Percentiles rank a stretch among this genome's conserved stretches.
Conservation (phyloP, 2,113 vertebrate genomes). For the Spea multiplicata region DNA sequence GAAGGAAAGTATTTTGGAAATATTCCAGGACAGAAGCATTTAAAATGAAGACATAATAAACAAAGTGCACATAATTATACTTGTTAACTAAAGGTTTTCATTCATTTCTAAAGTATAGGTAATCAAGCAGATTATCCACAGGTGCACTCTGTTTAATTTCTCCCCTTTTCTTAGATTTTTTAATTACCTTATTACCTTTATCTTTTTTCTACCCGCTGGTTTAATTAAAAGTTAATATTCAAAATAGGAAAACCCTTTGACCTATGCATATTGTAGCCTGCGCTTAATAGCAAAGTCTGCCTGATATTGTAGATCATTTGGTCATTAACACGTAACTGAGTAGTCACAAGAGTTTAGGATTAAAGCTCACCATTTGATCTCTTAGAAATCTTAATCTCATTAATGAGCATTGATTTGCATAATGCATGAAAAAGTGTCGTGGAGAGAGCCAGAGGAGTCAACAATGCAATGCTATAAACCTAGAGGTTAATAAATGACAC, state of each 20-base stretch:
- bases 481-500: not conserved
- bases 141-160: too few species aligned
- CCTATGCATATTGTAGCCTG: too few species aligned
- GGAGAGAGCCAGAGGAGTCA: not conserved
- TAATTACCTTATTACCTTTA: too few species aligned
- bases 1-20: constrained; percentile 1
- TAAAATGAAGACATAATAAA: not conserved
- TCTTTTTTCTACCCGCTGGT: too few species aligned
- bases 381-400: not conserved
- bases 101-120: not conserved
- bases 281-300: not conserved
- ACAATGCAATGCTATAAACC: not conserved
- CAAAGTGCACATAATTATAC: constrained; percentile 1
- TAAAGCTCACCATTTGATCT: not conserved
- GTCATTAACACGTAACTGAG: not conserved
- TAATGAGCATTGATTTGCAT: not conserved
- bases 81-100: not conserved
- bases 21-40: not conserved
- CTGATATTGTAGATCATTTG: not conserved
- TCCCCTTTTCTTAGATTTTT: too few species aligned
- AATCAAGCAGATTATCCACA: not conserved
- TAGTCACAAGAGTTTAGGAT: not conserved
- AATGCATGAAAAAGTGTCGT: not conserved
- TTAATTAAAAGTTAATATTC: not conserved
- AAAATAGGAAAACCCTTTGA: not conserved